Conservation (phyloP, 2,888 invertebrate genomes). For the Pristionchus arcanus region DNA sequence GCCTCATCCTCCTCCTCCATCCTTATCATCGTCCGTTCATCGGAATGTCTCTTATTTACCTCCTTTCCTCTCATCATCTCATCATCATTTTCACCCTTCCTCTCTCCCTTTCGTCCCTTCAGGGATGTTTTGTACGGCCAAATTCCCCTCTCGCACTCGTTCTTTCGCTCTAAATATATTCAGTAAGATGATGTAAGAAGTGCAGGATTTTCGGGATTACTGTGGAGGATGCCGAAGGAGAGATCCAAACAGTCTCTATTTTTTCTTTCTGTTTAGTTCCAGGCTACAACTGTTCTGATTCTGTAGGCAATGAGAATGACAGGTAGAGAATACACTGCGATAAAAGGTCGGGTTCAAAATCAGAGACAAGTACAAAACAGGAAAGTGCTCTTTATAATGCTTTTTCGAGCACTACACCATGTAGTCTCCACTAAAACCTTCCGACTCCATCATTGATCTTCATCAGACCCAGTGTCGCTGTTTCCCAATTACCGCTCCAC, state of each 20-base stretch:
- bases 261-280: too few species aligned
- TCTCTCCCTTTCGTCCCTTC: background rate
- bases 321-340: too few species aligned
- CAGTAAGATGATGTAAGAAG: constrained; percentile 41
- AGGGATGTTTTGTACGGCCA: constrained; percentile 38
- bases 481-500: background rate
- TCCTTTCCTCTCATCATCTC: background rate
- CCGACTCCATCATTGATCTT: background rate
- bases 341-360: too few species aligned
- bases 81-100: background rate
- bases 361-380: too few species aligned
- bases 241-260: background rate
- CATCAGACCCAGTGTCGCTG: background rate
- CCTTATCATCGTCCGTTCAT: background rate
- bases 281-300: too few species aligned
- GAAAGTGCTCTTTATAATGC: too few species aligned
- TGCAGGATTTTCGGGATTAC: background rate
- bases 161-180: constrained; percentile 9
- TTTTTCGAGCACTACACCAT: too few species aligned
- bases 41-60: constrained; percentile 27
- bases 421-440: too few species aligned
- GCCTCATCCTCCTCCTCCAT: background rate
- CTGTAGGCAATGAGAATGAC: too few species aligned
- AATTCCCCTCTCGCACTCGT: background rate
- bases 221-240: background rate